Conservation (phyloP, 1,140 invertebrate species). For the Zaprionus gabonicus region DNA sequence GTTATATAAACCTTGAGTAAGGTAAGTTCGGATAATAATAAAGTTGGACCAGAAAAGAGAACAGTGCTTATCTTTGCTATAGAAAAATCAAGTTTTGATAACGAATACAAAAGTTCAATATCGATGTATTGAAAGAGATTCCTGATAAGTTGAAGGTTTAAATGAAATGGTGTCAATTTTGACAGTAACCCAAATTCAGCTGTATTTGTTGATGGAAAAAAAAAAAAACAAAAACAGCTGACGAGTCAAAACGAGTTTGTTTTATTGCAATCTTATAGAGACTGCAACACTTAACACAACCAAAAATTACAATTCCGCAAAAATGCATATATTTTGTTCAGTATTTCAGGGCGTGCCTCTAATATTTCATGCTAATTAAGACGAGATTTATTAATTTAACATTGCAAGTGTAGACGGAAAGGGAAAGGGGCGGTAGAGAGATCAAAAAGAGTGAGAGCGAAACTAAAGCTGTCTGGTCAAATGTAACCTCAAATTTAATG, state of each 20-base stretch:
- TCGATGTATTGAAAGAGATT: background rate
- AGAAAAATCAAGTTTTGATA: too few relatives aligned
- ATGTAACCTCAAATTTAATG: constrained; percentile 41
- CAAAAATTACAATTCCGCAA: background rate
- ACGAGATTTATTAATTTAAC: constrained; percentile 43
- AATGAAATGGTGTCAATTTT: background rate
- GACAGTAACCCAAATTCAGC: constrained; percentile 21
- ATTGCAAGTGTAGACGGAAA: constrained; percentile 15
- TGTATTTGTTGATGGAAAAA: constrained; percentile 4
- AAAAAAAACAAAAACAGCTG: constrained; percentile 37
- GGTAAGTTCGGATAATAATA: background rate
- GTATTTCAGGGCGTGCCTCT: constrained; percentile 16
- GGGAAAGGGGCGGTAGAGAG: background rate
- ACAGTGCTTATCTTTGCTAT: background rate
- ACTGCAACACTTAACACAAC: constrained; percentile 8
- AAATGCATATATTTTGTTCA: background rate
- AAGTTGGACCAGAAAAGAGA: background rate
- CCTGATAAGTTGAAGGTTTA: background rate
- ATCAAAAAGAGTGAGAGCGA: constrained; percentile 6
- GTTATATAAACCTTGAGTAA: background rate
- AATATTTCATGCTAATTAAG: constrained; percentile 37
- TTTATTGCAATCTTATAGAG: background rate
- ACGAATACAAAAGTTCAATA: background rate
- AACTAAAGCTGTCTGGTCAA: constrained; percentile 32
- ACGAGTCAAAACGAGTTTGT: constrained; percentile 1